Evolutionary conservation across 2,113 vertebrate genomes (phyloP).

Genomic region (Prietella phreatophila): DNA sequence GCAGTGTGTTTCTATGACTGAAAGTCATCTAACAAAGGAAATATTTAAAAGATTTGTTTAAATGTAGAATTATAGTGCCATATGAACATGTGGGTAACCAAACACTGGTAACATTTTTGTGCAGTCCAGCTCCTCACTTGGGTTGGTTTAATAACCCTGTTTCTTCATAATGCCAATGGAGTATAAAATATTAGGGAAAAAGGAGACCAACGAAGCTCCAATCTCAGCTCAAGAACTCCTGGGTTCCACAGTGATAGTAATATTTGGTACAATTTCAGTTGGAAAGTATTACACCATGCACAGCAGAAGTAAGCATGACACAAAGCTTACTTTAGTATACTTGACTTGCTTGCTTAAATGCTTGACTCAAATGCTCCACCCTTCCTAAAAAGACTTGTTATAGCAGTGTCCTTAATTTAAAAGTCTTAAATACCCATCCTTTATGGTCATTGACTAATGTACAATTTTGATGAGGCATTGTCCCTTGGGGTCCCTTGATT

Average conservation of each 20-base stretch:
- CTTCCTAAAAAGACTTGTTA: not conserved
- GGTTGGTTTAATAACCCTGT: not conserved
- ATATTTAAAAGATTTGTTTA: not conserved
- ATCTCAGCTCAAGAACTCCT: too few relatives aligned
- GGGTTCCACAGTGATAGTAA: not conserved
- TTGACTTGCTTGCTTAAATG: not conserved
- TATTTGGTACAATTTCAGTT: not conserved
- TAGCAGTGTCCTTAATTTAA: not conserved
- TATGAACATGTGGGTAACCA: not conserved
- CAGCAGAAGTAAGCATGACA: not conserved
- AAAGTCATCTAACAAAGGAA: not conserved
- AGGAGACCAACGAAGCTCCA: slow-evolving; percentile 1
- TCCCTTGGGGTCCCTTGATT: too few relatives aligned
- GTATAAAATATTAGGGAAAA: not conserved
- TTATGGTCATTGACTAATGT: not conserved
- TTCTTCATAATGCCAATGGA: not conserved
- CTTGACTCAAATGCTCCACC: not conserved
- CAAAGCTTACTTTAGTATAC: not conserved
- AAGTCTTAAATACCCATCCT: not conserved
- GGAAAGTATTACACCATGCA: not conserved
- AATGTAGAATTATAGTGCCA: not conserved
- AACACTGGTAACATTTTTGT: not conserved
- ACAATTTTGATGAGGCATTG: not conserved
- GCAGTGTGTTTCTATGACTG: not conserved
- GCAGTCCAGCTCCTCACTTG: not conserved